Conservation (phyloP, 2,113 vertebrate genomes). For the Lipotes vexillifer region DNA sequence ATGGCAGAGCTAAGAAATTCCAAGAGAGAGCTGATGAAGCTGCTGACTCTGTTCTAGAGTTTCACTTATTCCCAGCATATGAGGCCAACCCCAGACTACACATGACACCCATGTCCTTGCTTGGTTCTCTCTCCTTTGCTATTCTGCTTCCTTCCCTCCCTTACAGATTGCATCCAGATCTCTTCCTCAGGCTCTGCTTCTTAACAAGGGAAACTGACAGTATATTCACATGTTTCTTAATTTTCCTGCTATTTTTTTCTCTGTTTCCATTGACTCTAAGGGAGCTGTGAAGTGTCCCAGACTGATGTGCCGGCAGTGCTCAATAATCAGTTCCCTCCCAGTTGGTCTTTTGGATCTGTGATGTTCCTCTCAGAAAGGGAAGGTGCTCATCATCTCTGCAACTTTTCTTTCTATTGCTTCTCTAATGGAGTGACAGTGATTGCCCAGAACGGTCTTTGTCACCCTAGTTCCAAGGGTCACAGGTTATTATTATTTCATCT, state of each 20-base stretch:
- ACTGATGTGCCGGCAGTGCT: neutral
- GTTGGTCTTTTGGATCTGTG: neutral
- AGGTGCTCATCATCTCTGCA: neutral
- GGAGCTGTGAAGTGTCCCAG: neutral
- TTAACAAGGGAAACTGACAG: neutral
- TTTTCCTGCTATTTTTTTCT: neutral
- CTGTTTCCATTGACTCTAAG: neutral
- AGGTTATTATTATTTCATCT: neutral
- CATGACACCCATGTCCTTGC: rapidly evolving
- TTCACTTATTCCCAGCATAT: neutral
- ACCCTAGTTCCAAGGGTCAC: neutral
- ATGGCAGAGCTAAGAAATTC: neutral
- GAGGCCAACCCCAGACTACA: neutral
- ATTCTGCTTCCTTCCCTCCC: neutral
- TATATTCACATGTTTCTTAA: neutral
- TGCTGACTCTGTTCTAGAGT: neutral
- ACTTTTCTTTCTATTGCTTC: neutral
- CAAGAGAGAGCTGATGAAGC: neutral
- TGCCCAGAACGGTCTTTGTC: neutral
- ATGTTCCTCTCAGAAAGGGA: neutral
- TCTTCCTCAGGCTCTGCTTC: neutral
- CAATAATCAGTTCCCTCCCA: neutral
- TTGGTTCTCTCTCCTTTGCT: neutral
- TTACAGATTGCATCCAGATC: neutral
- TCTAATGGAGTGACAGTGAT: neutral